These are phyloP conservation scores for Chelon auratus DNA, from an alignment of 2,797 vertebrate species.

Conservation along the genomic window DNA sequence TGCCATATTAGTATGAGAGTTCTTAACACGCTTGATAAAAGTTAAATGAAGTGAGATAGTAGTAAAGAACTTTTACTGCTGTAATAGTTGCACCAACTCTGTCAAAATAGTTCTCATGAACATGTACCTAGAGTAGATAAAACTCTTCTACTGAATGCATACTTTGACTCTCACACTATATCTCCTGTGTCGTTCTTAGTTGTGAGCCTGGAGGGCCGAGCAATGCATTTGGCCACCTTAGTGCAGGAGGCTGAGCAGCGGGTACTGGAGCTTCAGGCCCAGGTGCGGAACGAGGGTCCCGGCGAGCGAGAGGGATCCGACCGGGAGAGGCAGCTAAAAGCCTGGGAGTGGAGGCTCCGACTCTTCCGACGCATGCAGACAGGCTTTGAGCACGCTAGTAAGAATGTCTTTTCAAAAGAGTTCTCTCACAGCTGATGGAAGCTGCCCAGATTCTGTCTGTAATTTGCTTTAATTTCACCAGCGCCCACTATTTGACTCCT, in stretches of 20 bases:
- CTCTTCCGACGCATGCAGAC: constrained; percentile 94
- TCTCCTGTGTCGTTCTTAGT: constrained; percentile 75
- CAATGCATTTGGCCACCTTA: constrained; percentile 88
- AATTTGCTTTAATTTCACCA: too few species aligned
- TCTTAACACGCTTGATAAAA: constrained; percentile 25
- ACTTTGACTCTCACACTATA: background rate
- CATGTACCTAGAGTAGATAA: background rate
- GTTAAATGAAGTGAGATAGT: constrained; percentile 3
- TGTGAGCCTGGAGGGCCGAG: constrained; percentile 89
- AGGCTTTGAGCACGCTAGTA: constrained; percentile 86
- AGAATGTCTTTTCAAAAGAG: constrained; percentile 36
- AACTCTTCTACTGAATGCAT: constrained; percentile 1
- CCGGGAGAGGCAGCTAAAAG: constrained; percentile 90
- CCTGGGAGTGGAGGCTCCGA: constrained; percentile 93
- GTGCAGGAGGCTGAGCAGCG: constrained; percentile 92
- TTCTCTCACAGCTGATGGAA: constrained; percentile 21
- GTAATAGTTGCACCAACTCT: background rate
- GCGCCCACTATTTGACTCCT: too few species aligned
- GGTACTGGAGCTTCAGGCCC: constrained; percentile 86
- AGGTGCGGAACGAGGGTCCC: constrained; percentile 85
- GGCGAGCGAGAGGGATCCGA: constrained; percentile 82
- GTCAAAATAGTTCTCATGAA: background rate
- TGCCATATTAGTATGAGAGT: constrained; percentile 12
- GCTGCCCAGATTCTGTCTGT: background rate
- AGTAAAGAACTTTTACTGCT: background rate